Percentiles rank a stretch among this genome's conserved stretches.
These are phyloP conservation scores for Hipposideros armiger DNA, from an alignment of 2,113 vertebrate species.

Conservation along the genomic window DNA sequence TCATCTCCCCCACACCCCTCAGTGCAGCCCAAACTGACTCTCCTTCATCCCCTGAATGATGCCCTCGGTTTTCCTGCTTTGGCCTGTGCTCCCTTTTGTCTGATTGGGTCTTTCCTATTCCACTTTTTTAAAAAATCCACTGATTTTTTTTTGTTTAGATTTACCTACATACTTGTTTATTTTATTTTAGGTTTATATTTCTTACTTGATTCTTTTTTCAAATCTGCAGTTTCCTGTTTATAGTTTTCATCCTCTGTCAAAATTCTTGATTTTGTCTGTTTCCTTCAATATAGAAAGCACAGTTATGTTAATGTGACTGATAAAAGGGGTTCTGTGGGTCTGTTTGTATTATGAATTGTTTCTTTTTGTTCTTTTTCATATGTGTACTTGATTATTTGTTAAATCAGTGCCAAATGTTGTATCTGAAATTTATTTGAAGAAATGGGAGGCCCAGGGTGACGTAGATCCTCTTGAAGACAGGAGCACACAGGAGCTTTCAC, in stretches of 20 bases:
- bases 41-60: not conserved
- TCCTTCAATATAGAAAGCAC: not conserved
- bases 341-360: not conserved
- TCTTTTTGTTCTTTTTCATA: not conserved
- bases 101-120: not conserved
- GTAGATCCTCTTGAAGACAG: not conserved
- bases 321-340: not conserved
- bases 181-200: not conserved
- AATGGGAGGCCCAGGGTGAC: not conserved
- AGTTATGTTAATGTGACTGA: not conserved
- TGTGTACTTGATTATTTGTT: not conserved
- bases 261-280: not conserved
- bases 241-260: not conserved
- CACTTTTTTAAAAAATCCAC: not conserved
- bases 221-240: not conserved
- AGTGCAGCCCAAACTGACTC: not conserved
- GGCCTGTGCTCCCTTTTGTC: not conserved
- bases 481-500: not conserved
- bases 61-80: not conserved
- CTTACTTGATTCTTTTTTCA: no score
- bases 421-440: not conserved
- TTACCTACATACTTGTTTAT: not conserved
- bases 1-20: rapidly evolving
- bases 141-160: not conserved
- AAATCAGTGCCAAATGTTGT: not conserved